phyloP scores from a whole-genome alignment of 2,113 vertebrate genomes.

The Cavia aperea region DNA sequence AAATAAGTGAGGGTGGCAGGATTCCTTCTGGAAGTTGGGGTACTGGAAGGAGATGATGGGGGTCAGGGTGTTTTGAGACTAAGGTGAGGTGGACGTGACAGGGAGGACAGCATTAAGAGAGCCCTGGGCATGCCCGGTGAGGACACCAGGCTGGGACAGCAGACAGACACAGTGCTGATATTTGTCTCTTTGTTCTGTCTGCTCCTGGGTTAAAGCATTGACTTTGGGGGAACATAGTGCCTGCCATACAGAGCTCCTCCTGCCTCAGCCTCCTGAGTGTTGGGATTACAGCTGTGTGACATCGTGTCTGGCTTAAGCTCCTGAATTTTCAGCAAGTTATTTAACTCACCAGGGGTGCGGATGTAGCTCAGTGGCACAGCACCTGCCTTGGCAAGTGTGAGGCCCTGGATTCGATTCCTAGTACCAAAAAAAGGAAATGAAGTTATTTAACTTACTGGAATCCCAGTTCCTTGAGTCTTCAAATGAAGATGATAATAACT shows the following conservation, averaged over 20 bases:
- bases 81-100: not conserved
- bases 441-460: too few species aligned
- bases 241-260: not conserved
- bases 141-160: not conserved
- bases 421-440: too few species aligned
- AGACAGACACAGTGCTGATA: not conserved
- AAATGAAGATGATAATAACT: not conserved
- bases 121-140: too few species aligned
- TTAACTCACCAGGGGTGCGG: not conserved
- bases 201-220: too few species aligned
- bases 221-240: too few species aligned
- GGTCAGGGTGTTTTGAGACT: not conserved
- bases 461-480: too few species aligned
- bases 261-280: not conserved
- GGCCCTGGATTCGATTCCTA: too few species aligned
- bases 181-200: not conserved
- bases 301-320: not conserved
- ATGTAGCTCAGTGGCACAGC: not conserved
- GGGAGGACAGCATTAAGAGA: not conserved
- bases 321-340: conserved; percentile 25
- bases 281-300: not conserved
- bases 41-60: too few species aligned
- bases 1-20: too few species aligned
- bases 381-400: not conserved
- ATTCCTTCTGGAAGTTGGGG: too few species aligned